phyloP scores from a whole-genome alignment of 2,797 vertebrate species.

The Choloepus didactylus region DNA sequence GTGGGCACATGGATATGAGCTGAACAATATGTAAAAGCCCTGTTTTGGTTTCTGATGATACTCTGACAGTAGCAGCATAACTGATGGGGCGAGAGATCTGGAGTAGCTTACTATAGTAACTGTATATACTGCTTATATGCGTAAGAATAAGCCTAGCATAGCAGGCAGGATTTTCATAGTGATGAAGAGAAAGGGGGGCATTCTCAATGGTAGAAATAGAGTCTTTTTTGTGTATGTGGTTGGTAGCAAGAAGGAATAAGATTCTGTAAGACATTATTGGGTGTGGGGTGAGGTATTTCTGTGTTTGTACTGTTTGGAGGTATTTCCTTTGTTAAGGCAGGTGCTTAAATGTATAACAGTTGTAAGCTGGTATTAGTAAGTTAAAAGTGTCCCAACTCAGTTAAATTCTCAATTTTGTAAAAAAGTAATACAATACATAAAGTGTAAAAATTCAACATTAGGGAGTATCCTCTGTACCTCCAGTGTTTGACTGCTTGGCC shows the following conservation, averaged over 20 bases:
- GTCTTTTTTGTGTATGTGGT: neutral
- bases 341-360: neutral
- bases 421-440: neutral
- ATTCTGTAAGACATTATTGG: neutral
- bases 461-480: neutral
- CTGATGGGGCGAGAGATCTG: neutral
- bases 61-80: neutral
- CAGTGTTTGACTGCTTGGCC: neutral
- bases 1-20: neutral
- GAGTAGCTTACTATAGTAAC: accelerated
- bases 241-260: neutral
- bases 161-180: neutral
- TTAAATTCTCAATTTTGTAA: neutral
- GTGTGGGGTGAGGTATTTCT: neutral
- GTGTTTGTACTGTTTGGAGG: neutral
- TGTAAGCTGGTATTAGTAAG: slow-evolving; percentile 20
- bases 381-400: slow-evolving; percentile 31
- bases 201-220: neutral
- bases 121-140: neutral
- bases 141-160: neutral
- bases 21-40: neutral
- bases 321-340: slow-evolving; percentile 9
- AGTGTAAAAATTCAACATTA: neutral
- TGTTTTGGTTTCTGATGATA: neutral
- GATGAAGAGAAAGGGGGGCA: neutral